Conservation (phyloP, 1,140 invertebrate genomes). For the Colletes gigas region DNA sequence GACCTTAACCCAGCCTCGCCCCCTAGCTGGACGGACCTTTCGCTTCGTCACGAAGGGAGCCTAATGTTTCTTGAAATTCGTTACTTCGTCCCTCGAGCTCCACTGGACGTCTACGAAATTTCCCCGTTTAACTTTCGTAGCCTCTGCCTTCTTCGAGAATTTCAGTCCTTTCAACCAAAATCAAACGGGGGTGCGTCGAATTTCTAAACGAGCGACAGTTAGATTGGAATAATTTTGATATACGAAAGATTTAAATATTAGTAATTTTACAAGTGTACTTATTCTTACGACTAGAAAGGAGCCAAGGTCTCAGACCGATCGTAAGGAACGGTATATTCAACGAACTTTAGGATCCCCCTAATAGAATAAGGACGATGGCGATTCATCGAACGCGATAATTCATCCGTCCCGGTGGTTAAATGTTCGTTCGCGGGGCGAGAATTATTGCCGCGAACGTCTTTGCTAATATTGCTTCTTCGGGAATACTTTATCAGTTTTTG, state of each 20-base stretch:
- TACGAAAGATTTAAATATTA: no score
- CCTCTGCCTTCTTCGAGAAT: slow-evolving; percentile 22
- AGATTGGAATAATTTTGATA: no score
- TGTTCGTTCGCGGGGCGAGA: slow-evolving; percentile 13
- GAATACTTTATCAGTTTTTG: slow-evolving; percentile 59
- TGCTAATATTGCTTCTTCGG: slow-evolving; percentile 31
- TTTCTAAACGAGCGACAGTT: neutral
- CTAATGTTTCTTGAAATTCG: slow-evolving; percentile 59
- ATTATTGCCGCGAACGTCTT: slow-evolving; percentile 40
- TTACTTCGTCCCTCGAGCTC: slow-evolving; percentile 4
- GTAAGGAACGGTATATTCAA: no score
- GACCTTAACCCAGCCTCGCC: slow-evolving; percentile 68
- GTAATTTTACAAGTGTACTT: no score
- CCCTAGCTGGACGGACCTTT: slow-evolving; percentile 31
- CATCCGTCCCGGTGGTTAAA: neutral
- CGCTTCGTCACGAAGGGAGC: slow-evolving; percentile 18
- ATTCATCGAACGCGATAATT: slow-evolving; percentile 16
- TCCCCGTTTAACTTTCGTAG: slow-evolving; percentile 19
- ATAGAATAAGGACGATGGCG: neutral
- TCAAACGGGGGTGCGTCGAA: neutral
- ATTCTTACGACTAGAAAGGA: no score
- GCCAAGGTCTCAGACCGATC: no score
- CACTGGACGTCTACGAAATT: slow-evolving; percentile 6
- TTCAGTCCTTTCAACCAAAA: slow-evolving; percentile 1
- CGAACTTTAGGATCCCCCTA: no score